Evolutionary conservation across 1,140 invertebrate species (phyloP).

Genomic region (Anastatus disparis): DNA sequence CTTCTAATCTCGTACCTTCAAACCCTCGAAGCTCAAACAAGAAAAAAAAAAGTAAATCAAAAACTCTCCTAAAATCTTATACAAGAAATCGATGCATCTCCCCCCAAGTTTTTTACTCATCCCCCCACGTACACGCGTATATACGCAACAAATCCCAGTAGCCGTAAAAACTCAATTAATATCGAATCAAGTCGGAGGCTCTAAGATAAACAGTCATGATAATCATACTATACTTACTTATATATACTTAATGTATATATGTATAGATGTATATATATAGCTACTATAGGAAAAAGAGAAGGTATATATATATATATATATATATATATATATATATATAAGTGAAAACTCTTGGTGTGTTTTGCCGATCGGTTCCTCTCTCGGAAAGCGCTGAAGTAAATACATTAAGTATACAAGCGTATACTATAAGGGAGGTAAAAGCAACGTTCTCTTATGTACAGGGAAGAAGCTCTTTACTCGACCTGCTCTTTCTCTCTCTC

Average conservation of each 20-base stretch:
- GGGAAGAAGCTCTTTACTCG: not conserved
- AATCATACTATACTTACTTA: not conserved
- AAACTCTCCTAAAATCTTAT: too few relatives aligned
- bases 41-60: too few relatives aligned
- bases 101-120: too few relatives aligned
- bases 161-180: conserved; percentile 39
- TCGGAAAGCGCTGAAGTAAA: conserved; percentile 53
- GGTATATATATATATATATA: too few relatives aligned
- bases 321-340: too few relatives aligned
- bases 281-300: too few relatives aligned
- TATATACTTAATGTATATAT: not conserved
- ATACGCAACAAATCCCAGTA: not conserved
- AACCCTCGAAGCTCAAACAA: not conserved
- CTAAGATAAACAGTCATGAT: conserved; percentile 24
- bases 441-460: not conserved
- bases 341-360: too few relatives aligned
- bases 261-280: not conserved
- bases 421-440: not conserved
- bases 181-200: conserved; percentile 12
- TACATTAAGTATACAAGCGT: conserved; percentile 56
- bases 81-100: not conserved
- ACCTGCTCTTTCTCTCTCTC: too few relatives aligned
- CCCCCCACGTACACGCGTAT: too few relatives aligned
- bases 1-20: too few relatives aligned
- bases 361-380: not conserved